A percentile compares a stretch with the other conserved stretches of the same genome.
Conservation (phyloP, 2,797 vertebrate genomes). For the Lutjanus campechanus region DNA sequence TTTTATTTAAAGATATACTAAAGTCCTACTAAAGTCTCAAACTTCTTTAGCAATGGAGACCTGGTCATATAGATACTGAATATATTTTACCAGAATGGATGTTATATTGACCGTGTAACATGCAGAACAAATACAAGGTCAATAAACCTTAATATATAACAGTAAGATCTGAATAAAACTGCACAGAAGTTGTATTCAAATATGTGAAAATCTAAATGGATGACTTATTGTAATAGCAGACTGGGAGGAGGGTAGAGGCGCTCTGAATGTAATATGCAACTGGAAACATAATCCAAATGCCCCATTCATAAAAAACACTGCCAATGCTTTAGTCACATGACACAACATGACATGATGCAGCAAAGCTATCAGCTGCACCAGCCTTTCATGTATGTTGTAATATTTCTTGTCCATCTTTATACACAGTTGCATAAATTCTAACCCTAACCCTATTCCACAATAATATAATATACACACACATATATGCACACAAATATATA, state of each 20-base stretch:
- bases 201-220: background rate
- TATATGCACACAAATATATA: too few relatives aligned
- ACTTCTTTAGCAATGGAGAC: background rate
- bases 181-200: background rate
- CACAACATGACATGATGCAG: too few relatives aligned
- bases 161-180: too few relatives aligned
- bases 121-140: background rate
- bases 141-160: too few relatives aligned
- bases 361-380: background rate
- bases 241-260: background rate
- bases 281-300: background rate
- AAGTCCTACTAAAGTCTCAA: too few relatives aligned
- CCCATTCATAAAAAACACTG: background rate
- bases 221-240: background rate
- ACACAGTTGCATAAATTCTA: too few relatives aligned
- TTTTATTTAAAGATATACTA: background rate
- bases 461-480: too few relatives aligned
- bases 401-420: too few relatives aligned
- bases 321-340: slow-evolving; percentile 3
- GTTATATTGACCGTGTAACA: background rate
- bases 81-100: background rate
- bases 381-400: too few relatives aligned
- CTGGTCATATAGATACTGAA: background rate
- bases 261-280: background rate
- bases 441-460: too few relatives aligned